Base-by-base conservation (phyloP, 92 coral and sea anemone genomes). In the Porites cylindrica region DNA sequence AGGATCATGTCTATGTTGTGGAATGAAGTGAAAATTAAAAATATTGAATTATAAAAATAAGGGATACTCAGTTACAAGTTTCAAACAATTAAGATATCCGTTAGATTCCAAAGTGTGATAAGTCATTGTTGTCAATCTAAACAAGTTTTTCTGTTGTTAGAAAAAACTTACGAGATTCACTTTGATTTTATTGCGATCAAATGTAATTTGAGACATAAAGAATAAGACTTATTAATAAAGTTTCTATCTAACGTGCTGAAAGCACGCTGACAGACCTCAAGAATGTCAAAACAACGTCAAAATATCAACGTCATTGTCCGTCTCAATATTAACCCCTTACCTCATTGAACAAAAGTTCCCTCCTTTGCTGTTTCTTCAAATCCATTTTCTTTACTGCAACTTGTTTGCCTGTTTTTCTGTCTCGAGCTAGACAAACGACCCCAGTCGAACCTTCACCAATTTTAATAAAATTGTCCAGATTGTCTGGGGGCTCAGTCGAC, bases 401-500 rank as follows among this genome's bases (percentile, higher is more conserved):
- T 88, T 97, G 99, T 52, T 95, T 82, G 19, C 98, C 94, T 10
- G 95, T 95, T 77, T 95, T 88, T 67, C 90, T 97, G 77, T 97
- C 98, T 80, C 94, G 90, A 47, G 99, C 99, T 32, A 97, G 92
- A 86, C 99, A 97, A 29, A 97, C 99, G 51, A 97, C 91, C 11
- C 99, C 99, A 51, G 99, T 97, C 12, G 99, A 97, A 20, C 99
- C 99, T 77, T 97, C 99, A 70, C 99, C 99, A 13, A 97, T 97
- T 96, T 97, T 97, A 79, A 97, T 96, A 91, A 97, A 97, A 86
- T 96, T 93, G 53, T 91, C 99, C 73, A 97, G 91, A 56, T 86
- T 81, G 75, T 91, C 96, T 52, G 98, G 94, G 18, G 96, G 92
- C 24, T 95, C 94, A 43, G 90, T 90, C 18, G 96, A 90, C 26